Conservation (phyloP, 2,113 vertebrate genomes). For the Charadrius vociferus region DNA sequence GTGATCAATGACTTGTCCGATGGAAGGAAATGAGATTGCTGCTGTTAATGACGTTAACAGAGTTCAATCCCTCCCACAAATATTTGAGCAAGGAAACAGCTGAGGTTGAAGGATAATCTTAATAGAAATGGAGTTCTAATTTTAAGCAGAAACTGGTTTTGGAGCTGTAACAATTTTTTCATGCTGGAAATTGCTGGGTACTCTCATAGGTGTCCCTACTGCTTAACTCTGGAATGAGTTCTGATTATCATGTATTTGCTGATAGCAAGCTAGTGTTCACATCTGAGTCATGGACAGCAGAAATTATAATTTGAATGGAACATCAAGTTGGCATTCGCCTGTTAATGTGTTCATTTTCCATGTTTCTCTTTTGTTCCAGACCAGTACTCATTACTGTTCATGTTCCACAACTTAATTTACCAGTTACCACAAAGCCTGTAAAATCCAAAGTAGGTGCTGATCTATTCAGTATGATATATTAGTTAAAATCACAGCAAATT, state of each 20-base stretch:
- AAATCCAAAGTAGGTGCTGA: neutral
- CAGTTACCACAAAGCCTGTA: neutral
- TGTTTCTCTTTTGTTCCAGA: neutral
- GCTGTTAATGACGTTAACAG: neutral
- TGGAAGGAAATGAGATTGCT: neutral
- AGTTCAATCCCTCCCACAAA: neutral
- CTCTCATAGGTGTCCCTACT: neutral
- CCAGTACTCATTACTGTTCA: neutral
- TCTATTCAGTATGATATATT: neutral
- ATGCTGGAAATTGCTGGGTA: neutral
- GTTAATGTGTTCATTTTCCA: neutral
- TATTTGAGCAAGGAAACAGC: neutral
- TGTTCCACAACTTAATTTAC: neutral
- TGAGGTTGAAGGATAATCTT: neutral
- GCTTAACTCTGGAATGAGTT: neutral
- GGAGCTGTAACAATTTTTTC: neutral
- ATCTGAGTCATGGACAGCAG: neutral
- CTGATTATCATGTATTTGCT: neutral
- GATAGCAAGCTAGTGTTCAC: neutral
- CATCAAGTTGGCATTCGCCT: neutral
- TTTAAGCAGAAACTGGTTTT: neutral
- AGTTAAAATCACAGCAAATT: conserved; percentile 18
- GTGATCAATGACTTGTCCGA: neutral
- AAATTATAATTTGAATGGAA: neutral
- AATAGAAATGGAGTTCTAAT: neutral